Base-by-base conservation (phyloP, 1,140 invertebrate species). In the Patella vulgata region DNA sequence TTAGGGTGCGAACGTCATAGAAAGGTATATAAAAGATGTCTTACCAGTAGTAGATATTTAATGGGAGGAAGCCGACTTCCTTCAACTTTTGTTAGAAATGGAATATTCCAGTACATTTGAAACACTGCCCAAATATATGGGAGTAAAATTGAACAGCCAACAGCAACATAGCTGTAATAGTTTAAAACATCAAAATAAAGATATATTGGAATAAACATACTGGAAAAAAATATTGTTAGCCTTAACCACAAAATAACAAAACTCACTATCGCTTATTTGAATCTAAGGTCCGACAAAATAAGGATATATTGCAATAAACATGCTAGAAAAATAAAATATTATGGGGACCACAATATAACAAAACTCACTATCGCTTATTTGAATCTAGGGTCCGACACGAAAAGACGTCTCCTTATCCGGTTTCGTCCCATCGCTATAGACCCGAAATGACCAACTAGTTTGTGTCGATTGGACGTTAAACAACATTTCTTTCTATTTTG, bases 101-200 rank as follows among this genome's bases (percentile, higher is more conserved):
- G 42, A 27, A 57, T 36, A 28, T 57, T 57, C 54, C 54, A 57
- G 39, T 43, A 28, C n/a, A 57, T 30, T 31, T 57, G 54, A 6
- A 57, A 17, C 39, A 57, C 12, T 14, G 39, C 11, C 14, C 25
- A 43, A 14, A 43, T 2, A 3, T 44, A 44, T n/a, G 54, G 54
- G 3, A 23, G 23, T 17, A 27, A 19, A 17, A 44, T 23, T 8
- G 44, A 23, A 9, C 12, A 17, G 8, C 28, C 14, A 9, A 57
- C 8, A 5, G 36, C 30, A 9, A 1, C 23, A 28, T 44, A 57
- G 25, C 54, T 57, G 54, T 17, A 52, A 33, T 1, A 21, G n/a
- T 21, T 21, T 47, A 21, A 23, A 11, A 21, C 1, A 21, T 19
- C 9, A 11, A 21, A 23, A 19, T 5, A 14, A 23, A n/a, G 8